These are phyloP conservation scores for Paramisgurnus dabryanus DNA, from an alignment of 2,113 vertebrate species.

Conservation along the genomic window DNA sequence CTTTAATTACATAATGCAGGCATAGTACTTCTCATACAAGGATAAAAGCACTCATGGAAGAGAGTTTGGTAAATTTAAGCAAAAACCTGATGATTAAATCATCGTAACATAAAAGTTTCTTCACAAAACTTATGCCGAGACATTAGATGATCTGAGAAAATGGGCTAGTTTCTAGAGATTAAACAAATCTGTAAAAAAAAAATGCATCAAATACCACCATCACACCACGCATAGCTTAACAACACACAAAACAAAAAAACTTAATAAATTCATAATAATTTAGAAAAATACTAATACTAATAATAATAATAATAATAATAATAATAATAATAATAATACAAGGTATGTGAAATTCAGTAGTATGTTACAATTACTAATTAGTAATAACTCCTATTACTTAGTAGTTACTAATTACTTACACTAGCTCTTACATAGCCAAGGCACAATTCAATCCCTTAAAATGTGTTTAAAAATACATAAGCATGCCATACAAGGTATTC, in stretches of 20 bases:
- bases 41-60: conserved; percentile 6
- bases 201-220: no score
- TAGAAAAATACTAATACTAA: not conserved
- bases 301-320: not conserved
- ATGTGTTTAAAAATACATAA: no score
- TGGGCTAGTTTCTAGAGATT: not conserved
- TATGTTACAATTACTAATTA: no score
- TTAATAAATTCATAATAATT: not conserved
- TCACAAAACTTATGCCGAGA: not conserved
- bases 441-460: no score
- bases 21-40: not conserved
- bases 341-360: not conserved
- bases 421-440: no score
- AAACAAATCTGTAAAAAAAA: no score
- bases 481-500: no score
- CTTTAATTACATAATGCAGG: conserved; percentile 7
- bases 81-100: not conserved
- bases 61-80: not conserved
- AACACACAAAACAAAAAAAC: not conserved
- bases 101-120: not conserved
- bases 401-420: no score
- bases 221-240: no score
- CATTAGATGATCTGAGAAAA: no score
- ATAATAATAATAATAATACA: not conserved
- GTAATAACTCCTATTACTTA: no score